Conservation (phyloP, 2,113 vertebrate species). For the Gasterosteus aculeatus region DNA sequence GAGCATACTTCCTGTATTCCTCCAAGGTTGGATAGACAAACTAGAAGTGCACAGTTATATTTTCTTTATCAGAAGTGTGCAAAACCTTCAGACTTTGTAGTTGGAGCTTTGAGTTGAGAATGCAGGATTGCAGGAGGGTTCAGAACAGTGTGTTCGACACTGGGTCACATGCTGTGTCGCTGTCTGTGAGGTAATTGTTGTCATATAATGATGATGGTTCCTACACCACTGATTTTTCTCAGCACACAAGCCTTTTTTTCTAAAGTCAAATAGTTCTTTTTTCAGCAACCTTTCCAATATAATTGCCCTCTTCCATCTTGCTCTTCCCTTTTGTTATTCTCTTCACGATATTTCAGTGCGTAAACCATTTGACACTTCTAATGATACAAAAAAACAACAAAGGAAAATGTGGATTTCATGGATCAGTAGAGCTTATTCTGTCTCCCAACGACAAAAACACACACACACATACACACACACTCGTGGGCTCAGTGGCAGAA, state of each 20-base stretch:
- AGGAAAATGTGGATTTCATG: constrained; percentile 61
- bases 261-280: constrained; percentile 46
- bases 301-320: constrained; percentile 51
- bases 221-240: constrained; percentile 27
- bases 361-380: constrained; percentile 58
- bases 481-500: constrained; percentile 31
- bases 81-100: constrained; percentile 5
- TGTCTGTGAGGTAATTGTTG: constrained; percentile 1
- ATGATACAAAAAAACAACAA: constrained; percentile 63
- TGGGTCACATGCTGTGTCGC: neutral
- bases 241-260: constrained; percentile 16
- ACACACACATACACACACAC: constrained; percentile 9
- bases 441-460: constrained; percentile 48
- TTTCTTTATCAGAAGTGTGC: constrained; percentile 14
- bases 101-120: constrained; percentile 10
- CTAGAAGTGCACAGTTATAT: neutral
- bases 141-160: constrained; percentile 1
- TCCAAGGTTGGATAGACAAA: constrained; percentile 27
- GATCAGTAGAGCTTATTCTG: constrained; percentile 57
- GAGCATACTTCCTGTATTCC: constrained; percentile 7
- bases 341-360: constrained; percentile 39
- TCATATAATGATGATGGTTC: constrained; percentile 6
- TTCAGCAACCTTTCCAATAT: constrained; percentile 38
- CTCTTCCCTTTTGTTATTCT: constrained; percentile 47
- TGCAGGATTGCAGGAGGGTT: neutral